A percentile compares a stretch with the other conserved stretches of the same genome.
phyloP scores from a whole-genome alignment of 2,888 invertebrate species.

The Lithodes maja region DNA sequence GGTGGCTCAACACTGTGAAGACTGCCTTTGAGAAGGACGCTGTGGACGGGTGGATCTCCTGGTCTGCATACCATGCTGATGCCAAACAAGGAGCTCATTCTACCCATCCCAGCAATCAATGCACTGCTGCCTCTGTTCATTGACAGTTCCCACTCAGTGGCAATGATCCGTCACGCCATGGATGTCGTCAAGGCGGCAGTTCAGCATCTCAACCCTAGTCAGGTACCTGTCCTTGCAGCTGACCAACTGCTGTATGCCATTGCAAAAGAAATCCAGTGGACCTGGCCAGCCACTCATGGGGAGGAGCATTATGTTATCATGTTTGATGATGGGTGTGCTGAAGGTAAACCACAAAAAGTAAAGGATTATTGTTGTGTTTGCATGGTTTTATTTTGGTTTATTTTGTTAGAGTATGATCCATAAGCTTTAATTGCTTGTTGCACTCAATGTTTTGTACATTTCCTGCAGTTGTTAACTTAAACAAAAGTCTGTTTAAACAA shows the following conservation, averaged over 20 bases:
- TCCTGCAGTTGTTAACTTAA: too few species aligned
- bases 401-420: too few species aligned
- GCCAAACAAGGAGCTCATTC: neutral
- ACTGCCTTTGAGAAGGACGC: neutral
- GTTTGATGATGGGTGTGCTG: conserved; percentile 28
- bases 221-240: conserved; percentile 8
- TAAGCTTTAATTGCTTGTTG: too few species aligned
- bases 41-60: neutral
- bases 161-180: conserved; percentile 38
- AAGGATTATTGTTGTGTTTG: neutral
- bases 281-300: conserved; percentile 18
- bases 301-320: conserved; percentile 6
- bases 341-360: conserved; percentile 15
- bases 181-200: conserved; percentile 26
- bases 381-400: too few species aligned
- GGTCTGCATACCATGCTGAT: conserved; percentile 12
- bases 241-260: conserved; percentile 24
- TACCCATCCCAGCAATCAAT: conserved; percentile 32
- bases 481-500: too few species aligned
- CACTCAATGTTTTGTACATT: too few species aligned
- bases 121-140: conserved; percentile 38
- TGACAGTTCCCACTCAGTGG: conserved; percentile 22
- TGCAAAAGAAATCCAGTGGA: conserved; percentile 40
- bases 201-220: conserved; percentile 28
- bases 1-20: neutral